These are phyloP conservation scores for Embiotoca jacksoni DNA, from an alignment of 2,113 vertebrate genomes.

Conservation along the genomic window DNA sequence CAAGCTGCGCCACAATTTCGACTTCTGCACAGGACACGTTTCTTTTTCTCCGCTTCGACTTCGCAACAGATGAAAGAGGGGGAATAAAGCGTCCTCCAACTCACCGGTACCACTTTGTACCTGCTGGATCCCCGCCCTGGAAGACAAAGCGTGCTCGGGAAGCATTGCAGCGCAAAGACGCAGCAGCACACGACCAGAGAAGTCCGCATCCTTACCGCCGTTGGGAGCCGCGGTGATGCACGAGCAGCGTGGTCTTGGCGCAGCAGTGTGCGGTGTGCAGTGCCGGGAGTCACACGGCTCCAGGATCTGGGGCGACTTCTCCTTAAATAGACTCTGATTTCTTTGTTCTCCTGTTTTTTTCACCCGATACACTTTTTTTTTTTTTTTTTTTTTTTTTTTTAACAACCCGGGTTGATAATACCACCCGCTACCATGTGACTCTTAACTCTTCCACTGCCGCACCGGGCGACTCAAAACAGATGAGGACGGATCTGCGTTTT, in stretches of 20 bases:
- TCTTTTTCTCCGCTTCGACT: neutral
- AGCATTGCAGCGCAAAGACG: conserved; percentile 65
- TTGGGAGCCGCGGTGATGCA: conserved; percentile 34
- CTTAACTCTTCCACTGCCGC: conserved; percentile 73
- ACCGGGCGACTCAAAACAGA: conserved; percentile 23
- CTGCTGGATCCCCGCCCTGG: conserved; percentile 67
- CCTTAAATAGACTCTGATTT: conserved; percentile 84
- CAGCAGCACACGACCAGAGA: conserved; percentile 66
- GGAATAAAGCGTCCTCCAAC: conserved; percentile 44
- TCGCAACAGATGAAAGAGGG: neutral
- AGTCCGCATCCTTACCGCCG: conserved; percentile 71
- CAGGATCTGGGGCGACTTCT: conserved; percentile 56
- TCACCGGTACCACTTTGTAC: conserved; percentile 82
- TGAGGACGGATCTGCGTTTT: neutral
- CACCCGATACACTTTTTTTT: conserved; percentile 60
- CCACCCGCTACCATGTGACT: conserved; percentile 77
- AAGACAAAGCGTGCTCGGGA: conserved; percentile 56
- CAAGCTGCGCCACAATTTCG: neutral
- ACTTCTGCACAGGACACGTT: neutral
- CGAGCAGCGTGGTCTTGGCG: conserved; percentile 29
- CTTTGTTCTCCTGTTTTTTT: conserved; percentile 82
- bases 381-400: conserved; percentile 62
- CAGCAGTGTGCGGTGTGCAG: conserved; percentile 47
- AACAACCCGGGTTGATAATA: conserved; percentile 81
- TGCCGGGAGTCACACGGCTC: conserved; percentile 63